These are phyloP conservation scores for Imbricaverruca yamaguchii DNA, from an alignment of 2,888 invertebrate genomes.

Conservation along the genomic window DNA sequence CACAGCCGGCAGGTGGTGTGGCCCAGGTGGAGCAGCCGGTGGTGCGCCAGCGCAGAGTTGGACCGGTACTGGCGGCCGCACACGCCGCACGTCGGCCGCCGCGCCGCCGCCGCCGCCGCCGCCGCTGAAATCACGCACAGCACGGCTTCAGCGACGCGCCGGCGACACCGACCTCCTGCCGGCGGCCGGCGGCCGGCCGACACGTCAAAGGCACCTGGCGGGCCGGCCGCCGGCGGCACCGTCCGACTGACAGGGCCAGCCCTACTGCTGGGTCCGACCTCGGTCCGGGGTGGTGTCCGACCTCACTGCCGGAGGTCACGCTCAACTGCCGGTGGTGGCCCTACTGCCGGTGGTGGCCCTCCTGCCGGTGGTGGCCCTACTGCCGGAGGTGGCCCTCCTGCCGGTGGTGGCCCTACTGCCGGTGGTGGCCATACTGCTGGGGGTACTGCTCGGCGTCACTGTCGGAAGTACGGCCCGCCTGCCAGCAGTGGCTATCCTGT, in stretches of 20 bases:
- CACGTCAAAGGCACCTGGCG: conserved; percentile 38
- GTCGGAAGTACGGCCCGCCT: too few species aligned
- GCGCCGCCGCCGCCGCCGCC: conserved; percentile 37
- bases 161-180: conserved; percentile 43
- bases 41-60: conserved; percentile 47
- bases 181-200: too few species aligned
- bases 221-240: conserved; percentile 38
- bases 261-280: conserved; percentile 45
- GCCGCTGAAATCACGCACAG: conserved; percentile 45
- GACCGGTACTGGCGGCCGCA: conserved; percentile 41
- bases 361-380: too few species aligned
- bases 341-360: too few species aligned
- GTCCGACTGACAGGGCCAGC: conserved; percentile 36
- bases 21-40: conserved; percentile 40
- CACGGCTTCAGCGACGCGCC: conserved; percentile 46
- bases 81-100: conserved; percentile 32
- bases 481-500: too few species aligned
- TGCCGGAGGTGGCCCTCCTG: too few species aligned
- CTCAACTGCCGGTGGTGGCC: too few species aligned
- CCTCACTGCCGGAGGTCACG: conserved; percentile 44
- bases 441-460: too few species aligned
- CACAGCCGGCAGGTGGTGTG: conserved; percentile 38
- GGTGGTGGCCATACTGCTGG: too few species aligned
- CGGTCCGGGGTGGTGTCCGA: too few species aligned
- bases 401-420: too few species aligned